Evolutionary conservation across 2,888 invertebrate species (phyloP).

Genomic region (Drosophila meridiana): DNA sequence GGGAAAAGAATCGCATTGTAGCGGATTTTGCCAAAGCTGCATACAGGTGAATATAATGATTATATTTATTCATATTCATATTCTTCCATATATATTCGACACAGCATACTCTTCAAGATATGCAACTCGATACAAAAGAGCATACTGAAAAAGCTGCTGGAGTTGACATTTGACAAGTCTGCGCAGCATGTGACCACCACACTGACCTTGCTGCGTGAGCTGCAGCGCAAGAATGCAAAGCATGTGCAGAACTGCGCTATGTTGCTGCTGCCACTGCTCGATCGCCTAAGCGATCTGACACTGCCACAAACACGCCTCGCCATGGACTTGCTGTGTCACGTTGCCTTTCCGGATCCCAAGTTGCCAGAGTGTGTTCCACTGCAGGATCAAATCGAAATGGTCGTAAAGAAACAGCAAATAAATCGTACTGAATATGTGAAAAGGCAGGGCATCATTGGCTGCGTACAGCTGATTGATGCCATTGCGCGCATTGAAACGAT

Average conservation of each 20-base stretch:
- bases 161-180: slow-evolving; percentile 82
- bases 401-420: slow-evolving; percentile 93
- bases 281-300: slow-evolving; percentile 90
- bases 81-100: background rate
- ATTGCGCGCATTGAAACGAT: slow-evolving; percentile 86
- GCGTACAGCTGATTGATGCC: slow-evolving; percentile 91
- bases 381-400: slow-evolving; percentile 93
- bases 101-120: slow-evolving; percentile 81
- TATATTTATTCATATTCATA: background rate
- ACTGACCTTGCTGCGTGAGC: slow-evolving; percentile 77
- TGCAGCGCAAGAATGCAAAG: slow-evolving; percentile 79
- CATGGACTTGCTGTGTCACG: slow-evolving; percentile 91
- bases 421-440: slow-evolving; percentile 88
- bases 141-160: slow-evolving; percentile 81
- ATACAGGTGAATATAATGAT: slow-evolving; percentile 84
- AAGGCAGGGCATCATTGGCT: slow-evolving; percentile 91
- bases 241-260: slow-evolving; percentile 83
- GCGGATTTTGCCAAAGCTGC: slow-evolving; percentile 87
- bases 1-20: slow-evolving; percentile 86
- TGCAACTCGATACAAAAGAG: slow-evolving; percentile 81
- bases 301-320: slow-evolving; percentile 90
- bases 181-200: slow-evolving; percentile 79
- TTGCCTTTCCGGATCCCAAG: slow-evolving; percentile 87
- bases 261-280: slow-evolving; percentile 87
- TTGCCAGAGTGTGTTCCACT: slow-evolving; percentile 88